phyloP scores from a whole-genome alignment of 2,113 vertebrate genomes.

The Azemiops feae region DNA sequence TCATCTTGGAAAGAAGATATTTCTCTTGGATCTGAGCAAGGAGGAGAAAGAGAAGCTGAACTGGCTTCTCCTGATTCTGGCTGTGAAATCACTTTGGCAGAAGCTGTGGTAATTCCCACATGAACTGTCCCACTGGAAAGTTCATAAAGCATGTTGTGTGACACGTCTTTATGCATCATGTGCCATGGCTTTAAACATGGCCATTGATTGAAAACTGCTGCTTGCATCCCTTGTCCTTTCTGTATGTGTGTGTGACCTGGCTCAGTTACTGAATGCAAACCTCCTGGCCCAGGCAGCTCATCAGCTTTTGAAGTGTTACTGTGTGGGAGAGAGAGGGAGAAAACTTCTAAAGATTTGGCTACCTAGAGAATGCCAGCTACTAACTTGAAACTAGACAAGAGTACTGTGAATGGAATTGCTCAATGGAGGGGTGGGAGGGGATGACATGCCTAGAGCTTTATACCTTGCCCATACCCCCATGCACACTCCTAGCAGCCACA shows the following conservation, averaged over 20 bases:
- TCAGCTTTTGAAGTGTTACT: slow-evolving; percentile 57
- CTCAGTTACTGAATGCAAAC: slow-evolving; percentile 59
- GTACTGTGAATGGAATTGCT: slow-evolving; percentile 30
- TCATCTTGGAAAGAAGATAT: slow-evolving; percentile 37
- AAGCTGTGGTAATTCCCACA: slow-evolving; percentile 73
- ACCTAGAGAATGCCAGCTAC: slow-evolving; percentile 53
- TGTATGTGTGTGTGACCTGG: slow-evolving; percentile 59
- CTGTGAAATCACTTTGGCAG: slow-evolving; percentile 74
- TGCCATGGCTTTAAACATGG: slow-evolving; percentile 62
- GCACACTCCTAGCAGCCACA: slow-evolving; percentile 31
- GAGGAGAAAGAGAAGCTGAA: slow-evolving; percentile 46
- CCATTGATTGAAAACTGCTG: slow-evolving; percentile 66
- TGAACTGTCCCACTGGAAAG: slow-evolving; percentile 55
- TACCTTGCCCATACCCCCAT: not conserved
- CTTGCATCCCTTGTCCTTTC: slow-evolving; percentile 65
- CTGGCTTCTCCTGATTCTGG: slow-evolving; percentile 70
- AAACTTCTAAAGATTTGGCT: slow-evolving; percentile 38
- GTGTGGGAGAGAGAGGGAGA: slow-evolving; percentile 19
- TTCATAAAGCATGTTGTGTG: slow-evolving; percentile 71
- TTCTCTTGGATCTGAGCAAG: slow-evolving; percentile 26
- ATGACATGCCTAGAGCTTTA: slow-evolving; percentile 37
- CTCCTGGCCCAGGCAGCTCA: slow-evolving; percentile 53
- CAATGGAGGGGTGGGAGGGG: slow-evolving; percentile 10
- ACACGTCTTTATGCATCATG: slow-evolving; percentile 64
- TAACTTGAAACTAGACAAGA: slow-evolving; percentile 28